Base-by-base conservation (phyloP, 2,113 vertebrate species). In the Aphyosemion australe region DNA sequence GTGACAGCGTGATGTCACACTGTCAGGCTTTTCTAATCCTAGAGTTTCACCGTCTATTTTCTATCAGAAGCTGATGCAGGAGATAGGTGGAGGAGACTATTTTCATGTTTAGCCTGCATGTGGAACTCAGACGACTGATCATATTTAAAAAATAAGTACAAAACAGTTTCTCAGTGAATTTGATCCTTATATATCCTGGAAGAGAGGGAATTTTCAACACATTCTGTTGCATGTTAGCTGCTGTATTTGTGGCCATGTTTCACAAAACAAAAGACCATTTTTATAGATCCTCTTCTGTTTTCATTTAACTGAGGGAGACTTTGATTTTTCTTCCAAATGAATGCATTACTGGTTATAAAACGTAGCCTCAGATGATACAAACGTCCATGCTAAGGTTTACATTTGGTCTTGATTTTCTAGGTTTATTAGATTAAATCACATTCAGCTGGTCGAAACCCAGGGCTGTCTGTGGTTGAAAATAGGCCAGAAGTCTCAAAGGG, bases 251-350 rank as follows among this genome's bases (percentile, higher is more conserved):
- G 6, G 50, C n/a, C 51, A 48, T 52, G 14, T 61, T 77, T 58
- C 34, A 56, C 18, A 34, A 71, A 68, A 61, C 41, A 55, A 21
- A 21, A 68, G 49, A 72, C 55, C 63, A 50, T 66, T 63, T 75
- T 62, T 11, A 48, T 73, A 20, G 56, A 62, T 47, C 11, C 31
- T 61, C 39, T 62, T 46, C 49, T 56, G 21, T 69, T 72, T 75
- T 52, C 7, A 56, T 66, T 65, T 41, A 41, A 61, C 13, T 15
- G 7, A n/a, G 13, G 39, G 51, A 61, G 15, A 13, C 39, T 34
- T 57, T 54, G 41, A 78, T 72, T 43, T 63, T 51, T n/a, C 4
- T 4, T 26, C 21, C 21, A 26, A 55, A 63, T 58, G 21, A 58
- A 54, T 58, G 57, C 45, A 43, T 18, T 54, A 43, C 49, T 59